A percentile compares a stretch with the other conserved stretches of the same genome.
These are phyloP conservation scores for Podarcis cretensis DNA, from an alignment of 2,113 vertebrate species.

Conservation along the genomic window DNA sequence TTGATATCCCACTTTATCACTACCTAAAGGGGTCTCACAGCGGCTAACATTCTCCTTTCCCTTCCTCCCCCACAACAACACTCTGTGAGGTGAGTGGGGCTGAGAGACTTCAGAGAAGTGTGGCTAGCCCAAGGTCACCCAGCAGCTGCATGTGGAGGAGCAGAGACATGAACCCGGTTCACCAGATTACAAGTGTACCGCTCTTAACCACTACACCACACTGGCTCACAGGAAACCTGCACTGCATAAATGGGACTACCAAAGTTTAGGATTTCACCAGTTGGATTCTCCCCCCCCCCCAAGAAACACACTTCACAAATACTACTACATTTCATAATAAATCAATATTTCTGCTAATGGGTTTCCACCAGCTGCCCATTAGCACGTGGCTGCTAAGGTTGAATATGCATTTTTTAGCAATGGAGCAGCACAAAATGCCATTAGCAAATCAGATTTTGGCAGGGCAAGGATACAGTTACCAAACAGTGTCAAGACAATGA, in stretches of 20 bases:
- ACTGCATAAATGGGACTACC: not conserved
- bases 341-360: not conserved
- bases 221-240: too few species aligned
- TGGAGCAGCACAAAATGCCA: fast-evolving
- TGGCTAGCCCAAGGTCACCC: too few species aligned
- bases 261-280: not conserved
- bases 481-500: constrained; percentile 94
- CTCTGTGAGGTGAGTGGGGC: too few species aligned
- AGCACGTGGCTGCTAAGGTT: not conserved
- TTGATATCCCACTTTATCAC: too few species aligned
- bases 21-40: too few species aligned
- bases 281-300: not conserved
- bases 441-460: fast-evolving
- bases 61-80: too few species aligned
- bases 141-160: too few species aligned
- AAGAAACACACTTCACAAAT: not conserved
- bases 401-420: not conserved
- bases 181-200: too few species aligned
- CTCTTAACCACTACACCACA: too few species aligned
- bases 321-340: not conserved
- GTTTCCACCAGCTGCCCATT: not conserved
- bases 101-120: too few species aligned
- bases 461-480: constrained; percentile 97
- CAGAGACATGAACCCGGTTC: too few species aligned
- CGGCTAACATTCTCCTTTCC: too few species aligned